A percentile compares a stretch with the other conserved stretches of the same genome.
Evolutionary conservation across 2,797 vertebrate genomes (phyloP).

Genomic region (Artibeus jamaicensis): DNA sequence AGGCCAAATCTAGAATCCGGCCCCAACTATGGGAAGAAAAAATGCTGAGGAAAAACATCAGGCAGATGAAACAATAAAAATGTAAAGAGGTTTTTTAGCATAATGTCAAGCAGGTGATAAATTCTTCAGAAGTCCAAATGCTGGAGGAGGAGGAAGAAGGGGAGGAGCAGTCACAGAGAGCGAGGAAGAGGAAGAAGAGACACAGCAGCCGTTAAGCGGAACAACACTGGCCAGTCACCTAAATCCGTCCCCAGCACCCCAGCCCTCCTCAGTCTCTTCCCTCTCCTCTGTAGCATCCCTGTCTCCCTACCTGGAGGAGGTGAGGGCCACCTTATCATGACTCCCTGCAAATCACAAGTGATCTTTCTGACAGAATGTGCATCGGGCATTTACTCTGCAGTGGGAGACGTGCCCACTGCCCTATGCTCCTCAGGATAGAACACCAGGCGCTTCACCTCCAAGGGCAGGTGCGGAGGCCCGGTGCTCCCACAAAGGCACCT

Average conservation of each 20-base stretch:
- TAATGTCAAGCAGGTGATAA: background rate
- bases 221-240: background rate
- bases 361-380: background rate
- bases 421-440: accelerated
- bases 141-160: background rate
- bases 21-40: background rate
- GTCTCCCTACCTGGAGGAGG: too few relatives aligned
- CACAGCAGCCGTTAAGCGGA: background rate
- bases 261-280: background rate
- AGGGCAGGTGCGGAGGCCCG: accelerated
- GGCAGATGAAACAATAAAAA: background rate
- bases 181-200: background rate
- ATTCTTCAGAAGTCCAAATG: background rate
- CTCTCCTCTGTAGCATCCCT: background rate
- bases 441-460: background rate
- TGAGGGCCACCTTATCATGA: background rate
- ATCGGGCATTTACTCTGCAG: background rate
- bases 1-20: background rate
- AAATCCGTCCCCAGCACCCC: background rate
- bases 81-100: background rate
- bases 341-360: background rate
- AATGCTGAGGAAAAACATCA: background rate
- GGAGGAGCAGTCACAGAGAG: background rate
- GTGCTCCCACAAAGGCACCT: background rate
- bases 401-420: background rate